phyloP scores from a whole-genome alignment of 2,113 vertebrate genomes.

The Grus americana region DNA sequence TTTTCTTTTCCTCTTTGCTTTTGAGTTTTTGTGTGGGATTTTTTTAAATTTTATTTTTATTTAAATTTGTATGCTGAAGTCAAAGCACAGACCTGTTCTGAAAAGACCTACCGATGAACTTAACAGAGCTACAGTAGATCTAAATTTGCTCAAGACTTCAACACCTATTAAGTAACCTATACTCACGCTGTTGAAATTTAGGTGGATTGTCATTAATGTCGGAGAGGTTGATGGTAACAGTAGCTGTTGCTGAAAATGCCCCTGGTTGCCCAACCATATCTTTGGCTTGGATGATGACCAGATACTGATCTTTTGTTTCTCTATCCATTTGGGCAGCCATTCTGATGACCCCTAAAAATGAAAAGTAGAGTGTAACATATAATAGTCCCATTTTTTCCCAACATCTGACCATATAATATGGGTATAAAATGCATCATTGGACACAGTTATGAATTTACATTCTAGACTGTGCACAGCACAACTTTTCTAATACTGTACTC shows the following conservation, averaged over 20 bases:
- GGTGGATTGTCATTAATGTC: constrained; percentile 97
- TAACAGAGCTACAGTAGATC: neutral
- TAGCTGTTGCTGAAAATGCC: constrained; percentile 85
- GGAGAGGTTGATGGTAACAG: constrained; percentile 87
- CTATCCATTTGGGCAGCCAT: constrained; percentile 91
- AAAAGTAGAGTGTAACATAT: neutral
- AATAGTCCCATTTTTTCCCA: neutral
- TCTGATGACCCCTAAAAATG: constrained; percentile 84
- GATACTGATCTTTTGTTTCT: constrained; percentile 86
- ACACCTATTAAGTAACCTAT: neutral
- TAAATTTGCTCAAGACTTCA: neutral
- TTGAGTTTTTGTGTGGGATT: neutral
- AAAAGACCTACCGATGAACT: neutral
- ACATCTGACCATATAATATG: neutral
- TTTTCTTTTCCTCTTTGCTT: neutral
- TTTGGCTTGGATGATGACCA: constrained; percentile 90
- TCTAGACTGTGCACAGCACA: neutral
- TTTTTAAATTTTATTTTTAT: neutral
- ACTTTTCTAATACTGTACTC: neutral
- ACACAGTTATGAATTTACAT: neutral
- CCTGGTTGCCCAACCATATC: constrained; percentile 89
- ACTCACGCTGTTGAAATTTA: constrained; percentile 91
- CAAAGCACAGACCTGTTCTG: neutral
- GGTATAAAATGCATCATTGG: neutral
- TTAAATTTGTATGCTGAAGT: neutral